Conservation (phyloP, 2,888 invertebrate genomes). For the Griposia aprilina region DNA sequence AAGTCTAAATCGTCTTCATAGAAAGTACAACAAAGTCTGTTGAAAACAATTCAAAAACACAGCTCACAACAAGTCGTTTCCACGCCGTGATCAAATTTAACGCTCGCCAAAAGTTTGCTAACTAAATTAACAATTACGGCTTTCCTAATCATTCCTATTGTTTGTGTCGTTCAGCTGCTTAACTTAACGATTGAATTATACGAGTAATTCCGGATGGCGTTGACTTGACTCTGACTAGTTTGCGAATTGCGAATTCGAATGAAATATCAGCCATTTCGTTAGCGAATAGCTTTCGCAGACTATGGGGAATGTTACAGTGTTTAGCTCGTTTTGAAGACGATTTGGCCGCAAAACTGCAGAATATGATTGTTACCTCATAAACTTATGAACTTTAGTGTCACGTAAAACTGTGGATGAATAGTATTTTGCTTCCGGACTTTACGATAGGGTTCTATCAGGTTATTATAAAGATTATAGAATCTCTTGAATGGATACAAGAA, state of each 20-base stretch:
- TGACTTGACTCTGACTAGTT: conserved; percentile 63
- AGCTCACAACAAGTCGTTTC: conserved; percentile 46
- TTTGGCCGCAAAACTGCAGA: conserved; percentile 46
- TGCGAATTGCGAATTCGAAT: conserved; percentile 66
- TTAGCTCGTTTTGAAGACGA: conserved; percentile 42
- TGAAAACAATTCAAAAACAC: conserved; percentile 38
- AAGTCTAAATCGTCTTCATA: conserved; percentile 37
- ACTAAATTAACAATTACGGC: conserved; percentile 68
- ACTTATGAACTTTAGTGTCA: conserved; percentile 37
- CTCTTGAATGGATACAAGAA: background rate
- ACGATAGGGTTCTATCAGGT: background rate
- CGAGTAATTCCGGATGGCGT: conserved; percentile 61
- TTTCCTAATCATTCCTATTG: conserved; percentile 65
- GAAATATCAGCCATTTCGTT: conserved; percentile 73
- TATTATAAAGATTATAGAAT: background rate
- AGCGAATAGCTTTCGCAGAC: conserved; percentile 64
- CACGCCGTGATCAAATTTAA: conserved; percentile 53
- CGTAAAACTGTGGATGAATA: conserved; percentile 15
- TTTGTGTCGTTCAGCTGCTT: conserved; percentile 59
- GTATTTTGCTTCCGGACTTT: conserved; percentile 20
- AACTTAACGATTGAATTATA: conserved; percentile 72
- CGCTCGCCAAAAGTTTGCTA: conserved; percentile 56
- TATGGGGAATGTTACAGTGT: conserved; percentile 31
- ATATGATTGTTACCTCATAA: conserved; percentile 36
- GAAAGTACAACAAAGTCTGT: conserved; percentile 23